Percentiles rank a stretch among this genome's conserved stretches.
phyloP scores from a whole-genome alignment of 2,888 invertebrate species.

The Drosophila pegasa region DNA sequence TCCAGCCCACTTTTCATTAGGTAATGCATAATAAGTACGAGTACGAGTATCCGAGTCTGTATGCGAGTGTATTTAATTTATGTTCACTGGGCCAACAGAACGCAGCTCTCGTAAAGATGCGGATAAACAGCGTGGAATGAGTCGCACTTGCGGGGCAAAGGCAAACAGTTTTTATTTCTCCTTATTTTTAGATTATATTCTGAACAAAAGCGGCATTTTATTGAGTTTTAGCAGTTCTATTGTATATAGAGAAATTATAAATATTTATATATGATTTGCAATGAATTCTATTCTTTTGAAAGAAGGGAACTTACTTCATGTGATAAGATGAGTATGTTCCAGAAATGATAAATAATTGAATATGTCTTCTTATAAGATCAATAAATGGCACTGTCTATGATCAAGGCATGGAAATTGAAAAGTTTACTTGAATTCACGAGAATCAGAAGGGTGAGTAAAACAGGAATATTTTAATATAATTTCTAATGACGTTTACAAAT shows the following conservation, averaged over 20 bases:
- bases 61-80: conserved; percentile 69
- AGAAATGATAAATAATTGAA: not conserved
- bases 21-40: conserved; percentile 77
- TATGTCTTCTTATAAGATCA: not conserved
- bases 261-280: not conserved
- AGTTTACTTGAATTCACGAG: not conserved
- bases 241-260: not conserved
- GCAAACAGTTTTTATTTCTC: not conserved
- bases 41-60: conserved; percentile 41
- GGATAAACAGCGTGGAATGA: conserved; percentile 23
- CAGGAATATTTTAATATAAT: too few relatives aligned
- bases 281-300: not conserved
- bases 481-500: too few relatives aligned
- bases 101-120: conserved; percentile 30
- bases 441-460: too few relatives aligned
- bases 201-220: not conserved
- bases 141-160: not conserved
- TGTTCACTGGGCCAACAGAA: conserved; percentile 45
- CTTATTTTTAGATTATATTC: not conserved
- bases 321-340: not conserved
- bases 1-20: conserved; percentile 76
- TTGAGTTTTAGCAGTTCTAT: not conserved
- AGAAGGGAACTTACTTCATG: not conserved
- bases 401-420: not conserved
- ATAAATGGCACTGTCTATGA: not conserved